Percentiles rank a stretch among this genome's conserved stretches.
These are phyloP conservation scores for Astyanax mexicanus DNA, from an alignment of 2,797 vertebrate species.

Conservation along the genomic window DNA sequence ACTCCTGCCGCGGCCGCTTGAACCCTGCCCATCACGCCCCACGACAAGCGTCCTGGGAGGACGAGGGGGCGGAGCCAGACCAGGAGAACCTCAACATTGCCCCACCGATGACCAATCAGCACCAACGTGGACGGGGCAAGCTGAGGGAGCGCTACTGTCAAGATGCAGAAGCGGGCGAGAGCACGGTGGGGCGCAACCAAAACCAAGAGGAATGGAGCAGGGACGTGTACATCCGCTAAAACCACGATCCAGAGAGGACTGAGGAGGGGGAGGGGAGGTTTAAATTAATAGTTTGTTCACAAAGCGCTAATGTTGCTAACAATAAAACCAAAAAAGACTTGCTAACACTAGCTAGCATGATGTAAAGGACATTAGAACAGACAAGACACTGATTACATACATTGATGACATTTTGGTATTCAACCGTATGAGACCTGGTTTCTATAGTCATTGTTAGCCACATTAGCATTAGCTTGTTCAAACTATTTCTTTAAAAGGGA, in stretches of 20 bases:
- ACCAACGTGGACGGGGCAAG: slow-evolving; percentile 82
- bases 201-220: slow-evolving; percentile 85
- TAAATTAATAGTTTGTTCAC: slow-evolving; percentile 25
- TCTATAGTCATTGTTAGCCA: neutral
- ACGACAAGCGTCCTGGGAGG: slow-evolving; percentile 87
- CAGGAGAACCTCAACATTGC: slow-evolving; percentile 87
- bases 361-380: neutral
- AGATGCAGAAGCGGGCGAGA: slow-evolving; percentile 77
- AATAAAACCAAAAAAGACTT: neutral
- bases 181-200: slow-evolving; percentile 82
- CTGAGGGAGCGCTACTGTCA: slow-evolving; percentile 87
- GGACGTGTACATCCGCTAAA: slow-evolving; percentile 85
- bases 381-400: neutral
- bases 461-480: neutral
- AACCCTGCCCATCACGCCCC: slow-evolving; percentile 77
- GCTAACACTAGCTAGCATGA: neutral
- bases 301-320: neutral
- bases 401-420: neutral
- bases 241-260: slow-evolving; percentile 39
- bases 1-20: slow-evolving; percentile 81
- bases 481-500: neutral
- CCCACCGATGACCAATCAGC: slow-evolving; percentile 70
- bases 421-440: neutral
- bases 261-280: slow-evolving; percentile 7
- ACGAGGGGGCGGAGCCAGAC: slow-evolving; percentile 85